phyloP scores from a whole-genome alignment of 2,797 vertebrate genomes.

The Chloroceryle inda region DNA sequence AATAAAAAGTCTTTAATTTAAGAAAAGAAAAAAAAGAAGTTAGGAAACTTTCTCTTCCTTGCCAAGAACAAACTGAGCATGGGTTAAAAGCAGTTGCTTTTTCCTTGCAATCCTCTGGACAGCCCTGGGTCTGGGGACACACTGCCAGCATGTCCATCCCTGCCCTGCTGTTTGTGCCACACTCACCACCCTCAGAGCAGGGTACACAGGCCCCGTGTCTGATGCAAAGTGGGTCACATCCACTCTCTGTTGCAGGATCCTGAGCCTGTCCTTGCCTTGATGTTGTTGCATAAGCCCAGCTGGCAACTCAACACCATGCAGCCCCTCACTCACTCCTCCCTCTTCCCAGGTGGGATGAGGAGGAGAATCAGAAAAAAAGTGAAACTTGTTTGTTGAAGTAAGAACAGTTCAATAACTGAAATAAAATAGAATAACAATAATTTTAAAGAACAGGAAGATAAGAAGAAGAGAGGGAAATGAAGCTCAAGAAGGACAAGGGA shows the following conservation, averaged over 20 bases:
- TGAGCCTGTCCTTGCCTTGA: neutral
- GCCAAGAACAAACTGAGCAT: neutral
- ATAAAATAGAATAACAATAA: neutral
- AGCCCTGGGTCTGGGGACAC: neutral
- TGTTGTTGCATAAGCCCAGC: neutral
- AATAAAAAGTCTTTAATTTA: neutral
- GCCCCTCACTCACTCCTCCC: neutral
- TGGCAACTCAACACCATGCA: neutral
- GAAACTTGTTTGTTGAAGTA: neutral
- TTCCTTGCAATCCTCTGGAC: neutral
- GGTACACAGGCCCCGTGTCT: fast-evolving
- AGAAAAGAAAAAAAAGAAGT: neutral
- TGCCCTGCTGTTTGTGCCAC: neutral
- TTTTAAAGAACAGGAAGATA: neutral
- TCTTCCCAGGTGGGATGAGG: too few species aligned
- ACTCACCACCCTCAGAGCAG: neutral
- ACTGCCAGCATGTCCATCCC: neutral
- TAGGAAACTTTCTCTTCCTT: constrained; percentile 3
- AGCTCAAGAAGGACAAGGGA: neutral
- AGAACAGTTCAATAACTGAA: neutral
- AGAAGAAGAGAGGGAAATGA: neutral
- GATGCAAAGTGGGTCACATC: neutral
- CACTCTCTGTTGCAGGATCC: neutral
- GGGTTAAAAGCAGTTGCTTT: neutral
- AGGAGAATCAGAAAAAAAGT: neutral